Percentiles rank a stretch among this genome's conserved stretches.
phyloP scores from a whole-genome alignment of 2,888 invertebrate genomes.

The Patella ulyssiponensis region DNA sequence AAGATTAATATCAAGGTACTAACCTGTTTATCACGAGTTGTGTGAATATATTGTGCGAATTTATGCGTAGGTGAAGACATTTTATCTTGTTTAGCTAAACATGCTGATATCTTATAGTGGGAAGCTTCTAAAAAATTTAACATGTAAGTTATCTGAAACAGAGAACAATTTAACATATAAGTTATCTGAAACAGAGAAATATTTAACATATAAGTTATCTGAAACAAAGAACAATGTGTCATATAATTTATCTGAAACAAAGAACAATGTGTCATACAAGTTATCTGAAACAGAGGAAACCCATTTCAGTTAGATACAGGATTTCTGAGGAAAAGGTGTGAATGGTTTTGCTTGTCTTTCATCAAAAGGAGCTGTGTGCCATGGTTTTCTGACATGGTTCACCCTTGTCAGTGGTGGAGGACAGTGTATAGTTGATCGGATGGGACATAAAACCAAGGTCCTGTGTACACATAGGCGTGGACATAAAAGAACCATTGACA shows the following conservation, averaged over 20 bases:
- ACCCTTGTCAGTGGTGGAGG: too few species aligned
- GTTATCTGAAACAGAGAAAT: conserved; percentile 85
- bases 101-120: conserved; percentile 87
- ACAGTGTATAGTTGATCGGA: too few species aligned
- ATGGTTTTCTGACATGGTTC: too few species aligned
- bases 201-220: conserved; percentile 94
- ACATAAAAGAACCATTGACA: too few species aligned
- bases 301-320: background rate
- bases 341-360: too few species aligned
- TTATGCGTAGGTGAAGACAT: conserved; percentile 85
- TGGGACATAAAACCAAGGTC: too few species aligned
- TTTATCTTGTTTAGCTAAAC: conserved; percentile 86
- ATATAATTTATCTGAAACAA: conserved; percentile 87
- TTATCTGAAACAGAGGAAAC: too few species aligned
- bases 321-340: background rate
- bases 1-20: conserved; percentile 4
- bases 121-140: conserved; percentile 92
- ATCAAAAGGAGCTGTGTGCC: too few species aligned
- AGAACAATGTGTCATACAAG: too few species aligned
- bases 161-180: conserved; percentile 87
- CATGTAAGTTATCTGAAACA: conserved; percentile 89
- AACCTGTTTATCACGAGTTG: conserved; percentile 89
- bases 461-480: too few species aligned
- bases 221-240: conserved; percentile 81
- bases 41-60: conserved; percentile 87